Evolutionary conservation across 2,888 invertebrate genomes (phyloP), one percentile per base, ranked within the genome.

Genomic region (Lepidocyrtinus sp.): DNA sequence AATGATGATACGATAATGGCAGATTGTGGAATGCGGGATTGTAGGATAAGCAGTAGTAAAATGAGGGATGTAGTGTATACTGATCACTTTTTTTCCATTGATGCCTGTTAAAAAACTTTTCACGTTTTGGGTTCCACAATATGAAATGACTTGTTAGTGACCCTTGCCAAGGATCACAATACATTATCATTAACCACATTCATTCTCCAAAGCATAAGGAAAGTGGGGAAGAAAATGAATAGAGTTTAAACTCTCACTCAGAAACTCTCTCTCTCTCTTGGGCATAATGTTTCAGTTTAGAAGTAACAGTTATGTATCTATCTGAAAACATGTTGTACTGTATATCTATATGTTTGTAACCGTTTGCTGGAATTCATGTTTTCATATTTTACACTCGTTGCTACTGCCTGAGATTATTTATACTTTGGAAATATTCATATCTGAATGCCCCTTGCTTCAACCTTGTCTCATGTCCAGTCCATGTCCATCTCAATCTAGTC

Each of bases 171-270:
- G 76, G 75, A 82, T 84, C 83, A 85, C 82, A 85, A 86, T 86
- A 85, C 83, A 85, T 85, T 86, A 86, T 86, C 86, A 86, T 86
- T 86, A 86, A 85, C 82, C 86, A 83, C 80, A 83, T 81, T n/a
- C n/a, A 85, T 86, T 86, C 84, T 84, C 78, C 67, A 21, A 50
- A 19, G 17, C 9, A 63, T 25, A 17, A 50, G 45, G 64, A 50
- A 63, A 65, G 21, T 22, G 62, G 9, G 19, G 22, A n/a, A 27
- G 25, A 27, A 22, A 36, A 27, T 22, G 17, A 50, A 50, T n/a
- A 72, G 62, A 25, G n/a, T 73, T 19, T 55, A 7, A 15, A 45
- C 64, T 64, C 62, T n/a, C n/a, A n/a, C n/a, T n/a, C n/a, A n/a
- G n/a, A n/a, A n/a, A n/a, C n/a, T n/a, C n/a, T n/a, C n/a, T n/a